Conservation (phyloP, 2,888 invertebrate species). For the Acleris emargana region DNA sequence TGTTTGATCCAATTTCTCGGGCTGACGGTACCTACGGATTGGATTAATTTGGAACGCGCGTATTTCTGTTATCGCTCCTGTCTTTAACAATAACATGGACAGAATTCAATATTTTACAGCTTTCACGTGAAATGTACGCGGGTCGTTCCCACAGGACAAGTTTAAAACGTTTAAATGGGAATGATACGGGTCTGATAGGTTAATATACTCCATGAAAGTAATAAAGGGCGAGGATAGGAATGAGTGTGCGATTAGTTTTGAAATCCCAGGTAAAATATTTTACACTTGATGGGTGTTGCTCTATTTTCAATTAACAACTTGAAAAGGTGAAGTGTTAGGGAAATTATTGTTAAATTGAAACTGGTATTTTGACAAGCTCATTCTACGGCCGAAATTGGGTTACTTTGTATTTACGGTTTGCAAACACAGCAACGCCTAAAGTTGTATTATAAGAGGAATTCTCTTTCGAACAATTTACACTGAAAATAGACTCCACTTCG, state of each 20-base stretch:
- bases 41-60: slow-evolving; percentile 70
- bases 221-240: slow-evolving; percentile 16
- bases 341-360: too few species aligned
- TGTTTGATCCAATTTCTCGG: too few species aligned
- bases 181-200: slow-evolving; percentile 34
- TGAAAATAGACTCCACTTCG: too few species aligned
- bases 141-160: slow-evolving; percentile 22
- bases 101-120: slow-evolving; percentile 60
- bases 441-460: too few species aligned
- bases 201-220: slow-evolving; percentile 21
- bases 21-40: slow-evolving; percentile 49
- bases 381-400: too few species aligned
- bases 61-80: slow-evolving; percentile 63
- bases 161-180: slow-evolving; percentile 29
- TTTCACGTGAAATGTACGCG: slow-evolving; percentile 18
- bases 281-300: background rate
- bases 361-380: too few species aligned
- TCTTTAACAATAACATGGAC: slow-evolving; percentile 60
- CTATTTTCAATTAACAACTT: background rate
- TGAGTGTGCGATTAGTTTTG: slow-evolving; percentile 5
- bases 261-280: background rate
- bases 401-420: too few species aligned
- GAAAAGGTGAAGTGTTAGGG: too few species aligned
- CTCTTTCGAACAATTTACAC: too few species aligned
- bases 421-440: too few species aligned